Evolutionary conservation across 2,888 invertebrate genomes (phyloP).

Genomic region (Oligia fasciuncula): DNA sequence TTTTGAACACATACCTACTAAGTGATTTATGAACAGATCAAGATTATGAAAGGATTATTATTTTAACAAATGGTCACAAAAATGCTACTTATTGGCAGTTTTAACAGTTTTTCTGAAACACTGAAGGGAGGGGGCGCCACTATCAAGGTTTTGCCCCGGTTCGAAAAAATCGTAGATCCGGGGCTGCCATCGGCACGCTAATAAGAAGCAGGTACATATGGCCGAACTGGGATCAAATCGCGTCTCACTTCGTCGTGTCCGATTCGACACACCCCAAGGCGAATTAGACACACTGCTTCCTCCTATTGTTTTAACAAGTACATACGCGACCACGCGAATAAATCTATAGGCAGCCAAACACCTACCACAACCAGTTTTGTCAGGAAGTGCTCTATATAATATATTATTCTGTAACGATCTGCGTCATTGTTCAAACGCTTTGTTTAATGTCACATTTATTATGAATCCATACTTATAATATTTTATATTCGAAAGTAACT

Average conservation of each 20-base stretch:
- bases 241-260: slow-evolving; percentile 37
- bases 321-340: slow-evolving; percentile 45
- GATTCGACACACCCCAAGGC: slow-evolving; percentile 60
- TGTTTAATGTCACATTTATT: slow-evolving; percentile 59
- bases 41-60: no score
- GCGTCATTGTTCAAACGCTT: slow-evolving; percentile 60
- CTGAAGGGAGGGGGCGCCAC: no score
- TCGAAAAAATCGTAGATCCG: no score
- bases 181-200: not conserved
- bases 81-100: no score
- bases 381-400: slow-evolving; percentile 72
- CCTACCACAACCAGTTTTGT: slow-evolving; percentile 59
- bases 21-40: no score
- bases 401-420: slow-evolving; percentile 57
- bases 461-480: slow-evolving; percentile 5
- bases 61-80: no score
- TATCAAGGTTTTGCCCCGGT: no score
- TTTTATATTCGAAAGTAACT: no score
- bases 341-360: slow-evolving; percentile 44
- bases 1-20: no score
- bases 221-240: not conserved
- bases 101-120: no score
- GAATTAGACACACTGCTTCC: slow-evolving; percentile 61
- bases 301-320: slow-evolving; percentile 60
- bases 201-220: not conserved